phyloP scores from a whole-genome alignment of 92 coral and sea anemone genomes.

The Blastomussa wellsi region DNA sequence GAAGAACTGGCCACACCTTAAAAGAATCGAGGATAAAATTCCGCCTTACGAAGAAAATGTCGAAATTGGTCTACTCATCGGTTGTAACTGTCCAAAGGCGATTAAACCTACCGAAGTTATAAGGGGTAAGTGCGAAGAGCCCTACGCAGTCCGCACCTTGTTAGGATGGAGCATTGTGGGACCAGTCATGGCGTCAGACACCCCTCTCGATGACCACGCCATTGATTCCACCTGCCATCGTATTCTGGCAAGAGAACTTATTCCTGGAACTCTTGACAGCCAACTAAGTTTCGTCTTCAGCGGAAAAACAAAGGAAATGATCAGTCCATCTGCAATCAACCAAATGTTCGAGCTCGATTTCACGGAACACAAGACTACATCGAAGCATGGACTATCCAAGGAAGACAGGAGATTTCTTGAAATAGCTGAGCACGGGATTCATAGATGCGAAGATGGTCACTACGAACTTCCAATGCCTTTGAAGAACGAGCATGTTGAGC shows the following conservation, averaged over 20 bases:
- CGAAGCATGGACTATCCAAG: constrained; percentile 36
- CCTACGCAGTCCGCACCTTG: constrained; percentile 54
- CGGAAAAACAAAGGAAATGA: constrained; percentile 34
- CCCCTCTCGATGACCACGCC: constrained; percentile 8
- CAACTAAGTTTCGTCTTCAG: constrained; percentile 16
- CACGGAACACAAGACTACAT: constrained; percentile 33
- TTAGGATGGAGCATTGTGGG: constrained; percentile 64
- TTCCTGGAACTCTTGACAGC: background rate
- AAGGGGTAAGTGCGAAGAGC: constrained; percentile 51
- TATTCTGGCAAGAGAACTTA: constrained; percentile 5
- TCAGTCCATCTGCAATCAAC: constrained; percentile 40
- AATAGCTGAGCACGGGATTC: constrained; percentile 45
- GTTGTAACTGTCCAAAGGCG: constrained; percentile 64
- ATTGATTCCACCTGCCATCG: constrained; percentile 4
- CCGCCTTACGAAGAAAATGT: constrained; percentile 20
- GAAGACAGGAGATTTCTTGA: constrained; percentile 51
- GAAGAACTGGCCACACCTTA: constrained; percentile 56
- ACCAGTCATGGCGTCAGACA: constrained; percentile 30
- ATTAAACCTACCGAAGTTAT: constrained; percentile 56
- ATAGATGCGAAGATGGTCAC: constrained; percentile 50
- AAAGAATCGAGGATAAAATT: constrained; percentile 36
- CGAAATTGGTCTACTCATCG: constrained; percentile 54
- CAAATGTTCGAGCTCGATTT: constrained; percentile 62
- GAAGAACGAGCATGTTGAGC: constrained; percentile 19
- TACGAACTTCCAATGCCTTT: constrained; percentile 59